Base-by-base conservation (phyloP, 2,888 invertebrate genomes). In the Dendrolimus pini region DNA sequence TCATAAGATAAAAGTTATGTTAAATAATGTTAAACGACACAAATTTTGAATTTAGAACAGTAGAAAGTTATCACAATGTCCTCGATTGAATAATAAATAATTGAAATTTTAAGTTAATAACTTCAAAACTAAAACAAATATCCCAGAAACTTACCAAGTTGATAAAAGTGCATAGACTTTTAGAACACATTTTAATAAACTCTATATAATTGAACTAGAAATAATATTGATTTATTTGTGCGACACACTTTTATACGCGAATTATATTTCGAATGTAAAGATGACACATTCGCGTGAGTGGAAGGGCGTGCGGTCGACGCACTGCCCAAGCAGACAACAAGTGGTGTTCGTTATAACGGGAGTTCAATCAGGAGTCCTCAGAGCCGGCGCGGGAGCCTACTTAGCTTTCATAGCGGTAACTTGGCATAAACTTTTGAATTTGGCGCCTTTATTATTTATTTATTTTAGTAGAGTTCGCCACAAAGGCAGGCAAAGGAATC, bases 271-370 rank as follows among this genome's bases (percentile, higher is more conserved):
- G 77, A 83, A 74, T 82, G 77, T 83, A 78, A 83, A 78, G 80
- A 83, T 82, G 77, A 81, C 77, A 88, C 89, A 89, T 89, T 89
- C 87, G 87, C 89, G 82, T 77, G 72, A 80, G 65, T 78, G 74
- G 77, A 82, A 85, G 83, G 88, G 88, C 89, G 89, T 85, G 85
- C 89, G 88, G 83, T 82, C 87, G 87, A 84, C 88, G 87, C 89
- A 89, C 89, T 89, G 87, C 89, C 89, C 87, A 84, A 77, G 67
- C 85, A 87, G 83, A 88, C 83, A 87, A 86, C 85, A 86, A 87
- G 85, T 85, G 83, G 76, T 85, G 62, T 76, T 81, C 81, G 84
- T 83, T 88, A 88, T 89, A 89, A 90, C 89, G 89, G 89, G 89
- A 90, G 80, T 87, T 89, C 78, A 80, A 85, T 80, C 81, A 75